Percentiles rank a stretch among this genome's conserved stretches.
Conservation (phyloP, 2,797 vertebrate species). For the Heteromormyrus szaboi region DNA sequence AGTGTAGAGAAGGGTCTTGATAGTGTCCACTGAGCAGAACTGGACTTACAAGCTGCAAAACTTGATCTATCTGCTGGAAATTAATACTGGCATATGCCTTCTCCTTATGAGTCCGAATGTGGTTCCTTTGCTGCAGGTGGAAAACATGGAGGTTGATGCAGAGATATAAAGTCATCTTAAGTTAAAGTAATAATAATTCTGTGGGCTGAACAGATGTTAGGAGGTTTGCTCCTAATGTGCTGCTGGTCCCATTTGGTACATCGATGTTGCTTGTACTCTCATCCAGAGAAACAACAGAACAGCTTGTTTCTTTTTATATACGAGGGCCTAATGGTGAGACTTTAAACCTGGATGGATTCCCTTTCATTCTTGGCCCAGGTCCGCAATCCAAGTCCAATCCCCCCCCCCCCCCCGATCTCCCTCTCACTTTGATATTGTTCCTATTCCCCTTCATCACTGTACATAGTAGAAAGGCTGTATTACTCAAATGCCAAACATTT, state of each 20-base stretch:
- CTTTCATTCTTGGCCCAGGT: conserved; percentile 5
- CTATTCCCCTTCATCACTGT: neutral
- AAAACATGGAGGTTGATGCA: conserved; percentile 25
- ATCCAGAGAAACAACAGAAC: conserved; percentile 19
- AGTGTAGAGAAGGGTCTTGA: neutral
- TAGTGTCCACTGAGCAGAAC: neutral
- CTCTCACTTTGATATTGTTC: neutral
- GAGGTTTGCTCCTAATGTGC: conserved; percentile 23
- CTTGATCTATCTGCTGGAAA: neutral
- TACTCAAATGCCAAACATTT: neutral
- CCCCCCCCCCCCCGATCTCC: neutral
- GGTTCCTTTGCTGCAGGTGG: conserved; percentile 42
- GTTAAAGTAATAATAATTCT: neutral
- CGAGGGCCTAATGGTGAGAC: conserved; percentile 3
- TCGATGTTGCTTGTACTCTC: conserved; percentile 22
- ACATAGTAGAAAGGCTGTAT: neutral
- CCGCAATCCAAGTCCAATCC: neutral
- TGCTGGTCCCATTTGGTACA: conserved; percentile 25
- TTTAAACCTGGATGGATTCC: conserved; percentile 7
- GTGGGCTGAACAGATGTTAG: conserved; percentile 36
- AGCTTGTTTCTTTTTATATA: conserved; percentile 27
- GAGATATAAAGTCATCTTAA: conserved; percentile 32
- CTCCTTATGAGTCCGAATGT: neutral
- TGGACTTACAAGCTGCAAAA: neutral
- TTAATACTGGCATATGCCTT: neutral